Evolutionary conservation across 1,140 invertebrate genomes (phyloP).

Genomic region (Drosophila malerkotliana): DNA sequence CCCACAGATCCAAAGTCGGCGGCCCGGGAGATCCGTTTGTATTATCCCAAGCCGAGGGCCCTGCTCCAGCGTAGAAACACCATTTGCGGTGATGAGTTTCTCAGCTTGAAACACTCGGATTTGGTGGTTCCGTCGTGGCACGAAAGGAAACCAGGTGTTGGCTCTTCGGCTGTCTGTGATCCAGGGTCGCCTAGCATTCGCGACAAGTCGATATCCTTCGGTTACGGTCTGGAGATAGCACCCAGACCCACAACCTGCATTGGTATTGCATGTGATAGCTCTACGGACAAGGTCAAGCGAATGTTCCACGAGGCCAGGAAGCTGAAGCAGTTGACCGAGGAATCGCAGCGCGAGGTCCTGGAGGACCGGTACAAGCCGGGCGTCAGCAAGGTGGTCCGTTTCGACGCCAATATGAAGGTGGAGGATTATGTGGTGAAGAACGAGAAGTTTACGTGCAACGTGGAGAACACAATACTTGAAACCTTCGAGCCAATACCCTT

Average conservation of each 20-base stretch:
- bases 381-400: slow-evolving; percentile 82
- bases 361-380: slow-evolving; percentile 73
- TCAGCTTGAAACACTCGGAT: slow-evolving; percentile 61
- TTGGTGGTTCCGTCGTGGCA: slow-evolving; percentile 68
- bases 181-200: slow-evolving; percentile 84
- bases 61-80: slow-evolving; percentile 92
- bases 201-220: slow-evolving; percentile 89
- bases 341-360: slow-evolving; percentile 58
- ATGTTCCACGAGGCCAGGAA: slow-evolving; percentile 58
- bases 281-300: slow-evolving; percentile 49
- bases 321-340: slow-evolving; percentile 67
- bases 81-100: slow-evolving; percentile 88
- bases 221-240: slow-evolving; percentile 88
- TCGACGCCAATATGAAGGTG: slow-evolving; percentile 77
- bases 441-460: slow-evolving; percentile 82
- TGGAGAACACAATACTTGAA: slow-evolving; percentile 82
- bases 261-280: slow-evolving; percentile 81
- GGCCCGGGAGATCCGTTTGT: slow-evolving; percentile 85
- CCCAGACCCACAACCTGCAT: slow-evolving; percentile 88
- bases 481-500: slow-evolving; percentile 83
- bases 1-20: slow-evolving; percentile 71
- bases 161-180: slow-evolving; percentile 63
- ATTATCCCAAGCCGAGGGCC: slow-evolving; percentile 90
- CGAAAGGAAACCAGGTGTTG: slow-evolving; percentile 58
- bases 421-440: slow-evolving; percentile 79